Base-by-base conservation (phyloP, 2,888 invertebrate species). In the Epirrhoe alternata region DNA sequence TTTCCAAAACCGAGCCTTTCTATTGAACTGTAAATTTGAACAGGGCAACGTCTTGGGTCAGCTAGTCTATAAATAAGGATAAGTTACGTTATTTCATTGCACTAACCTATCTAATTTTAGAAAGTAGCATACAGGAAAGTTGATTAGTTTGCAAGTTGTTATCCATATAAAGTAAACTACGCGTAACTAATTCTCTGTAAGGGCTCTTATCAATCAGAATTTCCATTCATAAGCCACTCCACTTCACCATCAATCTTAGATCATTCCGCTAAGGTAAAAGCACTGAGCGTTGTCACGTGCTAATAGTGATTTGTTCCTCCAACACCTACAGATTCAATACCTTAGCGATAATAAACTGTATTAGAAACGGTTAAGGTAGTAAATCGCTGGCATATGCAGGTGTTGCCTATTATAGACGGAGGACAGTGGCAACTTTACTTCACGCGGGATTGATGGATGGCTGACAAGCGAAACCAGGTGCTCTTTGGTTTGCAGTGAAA, bases 401-500 rank as follows among this genome's bases (percentile, higher is more conserved):
- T 70, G 66, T 80, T 79, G 80, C 84, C 83, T 83, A 83, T 86
- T 88, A 87, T 77, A 85, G 83, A 81, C 80, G 82, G 74, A 84
- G 81, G 83, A 84, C 86, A 80, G 80, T 82, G 77, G 86, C 83
- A 81, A 85, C 78, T 85, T 85, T 77, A 80, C 82, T 81, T 79
- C 77, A 74, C 78, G 76, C 69, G 74, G 83, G 88, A 89, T 89
- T 89, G 90, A 91, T 90, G 80, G 83, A 90, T 75, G 78, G 69
- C 75, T 82, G 88, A 87, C 88, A 85, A 76, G 80, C 83, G 77
- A 82, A 81, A 83, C 87, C 84, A 85, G 87, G 85, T 85, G 85
- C 69, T 79, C 73, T 72, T 72, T 73, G 76, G 83, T 85, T 86
- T 85, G 85, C 84, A 85, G 82, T 83, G 84, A 86, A 86, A 86